Percentiles rank a stretch among this genome's conserved stretches.
phyloP scores from a whole-genome alignment of 1,140 invertebrate species.

The Drosophila nigromelanica region DNA sequence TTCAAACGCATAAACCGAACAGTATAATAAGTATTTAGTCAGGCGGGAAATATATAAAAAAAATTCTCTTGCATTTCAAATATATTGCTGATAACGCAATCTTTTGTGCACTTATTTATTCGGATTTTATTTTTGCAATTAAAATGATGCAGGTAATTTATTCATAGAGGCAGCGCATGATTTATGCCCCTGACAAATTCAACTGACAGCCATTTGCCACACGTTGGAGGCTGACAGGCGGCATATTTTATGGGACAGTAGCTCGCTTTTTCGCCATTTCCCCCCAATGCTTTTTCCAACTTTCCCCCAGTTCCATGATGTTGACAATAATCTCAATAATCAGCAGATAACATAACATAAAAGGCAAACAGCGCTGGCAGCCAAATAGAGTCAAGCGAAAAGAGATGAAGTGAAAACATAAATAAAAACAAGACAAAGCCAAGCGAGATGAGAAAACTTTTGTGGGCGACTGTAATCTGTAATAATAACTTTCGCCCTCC shows the following conservation, averaged over 20 bases:
- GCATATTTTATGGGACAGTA: constrained; percentile 30
- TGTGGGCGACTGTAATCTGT: constrained; percentile 11
- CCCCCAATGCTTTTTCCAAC: not conserved
- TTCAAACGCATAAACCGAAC: too few species aligned
- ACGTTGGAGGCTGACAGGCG: constrained; percentile 21
- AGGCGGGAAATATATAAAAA: not conserved
- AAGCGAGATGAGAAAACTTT: constrained; percentile 70
- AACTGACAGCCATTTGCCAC: constrained; percentile 8
- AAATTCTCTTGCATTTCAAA: not conserved
- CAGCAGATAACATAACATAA: constrained; percentile 23
- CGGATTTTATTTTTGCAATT: constrained; percentile 40
- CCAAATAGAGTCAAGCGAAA: constrained; percentile 57
- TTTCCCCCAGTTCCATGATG: constrained; percentile 28
- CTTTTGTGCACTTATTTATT: not conserved
- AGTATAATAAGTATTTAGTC: too few species aligned
- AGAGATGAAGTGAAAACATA: constrained; percentile 13
- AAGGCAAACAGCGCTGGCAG: constrained; percentile 32
- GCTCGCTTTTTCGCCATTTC: constrained; percentile 4
- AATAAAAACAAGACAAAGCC: constrained; percentile 25
- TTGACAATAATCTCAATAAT: constrained; percentile 71
- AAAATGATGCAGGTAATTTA: constrained; percentile 41
- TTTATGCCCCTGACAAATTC: constrained; percentile 38
- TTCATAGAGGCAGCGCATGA: constrained; percentile 30
- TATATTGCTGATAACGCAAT: constrained; percentile 8
- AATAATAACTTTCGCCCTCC: constrained; percentile 51